Percentiles rank a stretch among this genome's conserved stretches.
Evolutionary conservation across 2,888 invertebrate genomes (phyloP).

Genomic region (Anaspis maculata): DNA sequence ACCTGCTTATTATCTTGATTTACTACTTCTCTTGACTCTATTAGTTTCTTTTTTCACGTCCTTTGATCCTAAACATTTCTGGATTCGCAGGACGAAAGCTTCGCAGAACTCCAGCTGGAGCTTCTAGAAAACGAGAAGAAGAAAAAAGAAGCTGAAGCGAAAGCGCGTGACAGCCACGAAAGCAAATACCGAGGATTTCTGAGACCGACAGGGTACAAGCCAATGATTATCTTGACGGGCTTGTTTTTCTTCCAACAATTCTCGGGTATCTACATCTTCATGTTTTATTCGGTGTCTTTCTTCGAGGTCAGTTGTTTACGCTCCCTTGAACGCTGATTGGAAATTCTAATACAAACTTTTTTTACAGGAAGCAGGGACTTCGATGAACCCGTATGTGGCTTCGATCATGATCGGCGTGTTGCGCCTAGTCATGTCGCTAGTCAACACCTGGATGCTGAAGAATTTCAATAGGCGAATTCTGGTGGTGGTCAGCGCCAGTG

Average conservation of each 20-base stretch:
- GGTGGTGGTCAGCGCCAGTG: slow-evolving; percentile 43
- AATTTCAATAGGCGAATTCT: slow-evolving; percentile 45
- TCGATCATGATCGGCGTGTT: slow-evolving; percentile 48
- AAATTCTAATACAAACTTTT: not conserved
- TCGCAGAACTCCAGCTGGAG: slow-evolving; percentile 46
- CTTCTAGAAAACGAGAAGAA: slow-evolving; percentile 46
- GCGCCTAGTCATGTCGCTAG: slow-evolving; percentile 47
- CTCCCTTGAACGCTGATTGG: not conserved
- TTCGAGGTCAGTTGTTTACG: slow-evolving; percentile 43
- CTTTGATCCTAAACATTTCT: too few species aligned
- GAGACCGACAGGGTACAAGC: slow-evolving; percentile 52
- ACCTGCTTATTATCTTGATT: too few species aligned
- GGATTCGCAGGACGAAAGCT: slow-evolving; percentile 38
- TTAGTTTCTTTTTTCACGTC: too few species aligned
- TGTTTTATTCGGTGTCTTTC: slow-evolving; percentile 54
- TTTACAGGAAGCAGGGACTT: slow-evolving; percentile 42
- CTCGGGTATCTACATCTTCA: slow-evolving; percentile 52
- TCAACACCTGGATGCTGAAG: slow-evolving; percentile 46
- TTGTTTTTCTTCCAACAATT: slow-evolving; percentile 53
- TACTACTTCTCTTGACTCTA: slow-evolving; percentile 11
- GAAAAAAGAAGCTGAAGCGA: too few species aligned
- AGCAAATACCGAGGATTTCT: too few species aligned
- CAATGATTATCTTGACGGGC: slow-evolving; percentile 46
- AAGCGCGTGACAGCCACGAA: too few species aligned
- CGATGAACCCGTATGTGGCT: slow-evolving; percentile 44